A percentile compares a stretch with the other conserved stretches of the same genome.
Conservation (phyloP, 2,888 invertebrate species). For the Melieria omissa region DNA sequence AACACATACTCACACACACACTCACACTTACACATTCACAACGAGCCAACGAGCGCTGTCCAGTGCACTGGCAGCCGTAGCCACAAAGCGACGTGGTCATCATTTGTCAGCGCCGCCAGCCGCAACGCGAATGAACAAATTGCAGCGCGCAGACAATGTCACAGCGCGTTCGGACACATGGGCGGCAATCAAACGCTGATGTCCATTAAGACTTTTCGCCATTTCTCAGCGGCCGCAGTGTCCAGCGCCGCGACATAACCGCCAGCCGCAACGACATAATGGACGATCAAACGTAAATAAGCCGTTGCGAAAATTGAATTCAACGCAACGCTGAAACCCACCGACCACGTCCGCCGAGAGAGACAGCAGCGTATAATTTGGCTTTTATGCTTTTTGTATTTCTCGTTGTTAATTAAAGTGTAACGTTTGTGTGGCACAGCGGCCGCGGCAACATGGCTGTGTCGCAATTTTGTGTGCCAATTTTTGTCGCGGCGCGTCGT, state of each 20-base stretch:
- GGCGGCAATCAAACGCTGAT: no score
- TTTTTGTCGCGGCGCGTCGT: no score
- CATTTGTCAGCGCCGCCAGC: no score
- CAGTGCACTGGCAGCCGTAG: no score
- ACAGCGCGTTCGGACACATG: no score
- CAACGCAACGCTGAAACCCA: background rate
- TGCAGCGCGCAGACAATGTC: no score
- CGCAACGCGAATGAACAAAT: no score
- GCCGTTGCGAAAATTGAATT: background rate
- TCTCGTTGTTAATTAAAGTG: conserved; percentile 25
- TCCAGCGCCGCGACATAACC: background rate
- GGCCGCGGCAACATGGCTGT: background rate
- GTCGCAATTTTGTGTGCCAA: background rate
- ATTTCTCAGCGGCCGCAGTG: background rate
- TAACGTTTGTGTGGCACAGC: background rate
- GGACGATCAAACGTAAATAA: background rate
- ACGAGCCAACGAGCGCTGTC: no score
- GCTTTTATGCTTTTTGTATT: no score
- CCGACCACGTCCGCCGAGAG: background rate
- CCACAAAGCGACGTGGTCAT: no score
- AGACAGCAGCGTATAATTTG: conserved; percentile 23
- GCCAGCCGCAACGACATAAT: background rate
- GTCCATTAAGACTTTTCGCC: conserved; percentile 3
- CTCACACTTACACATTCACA: no score
- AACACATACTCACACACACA: no score